Conservation (phyloP, 2,797 vertebrate genomes). For the Halcyon smyrnensis region DNA sequence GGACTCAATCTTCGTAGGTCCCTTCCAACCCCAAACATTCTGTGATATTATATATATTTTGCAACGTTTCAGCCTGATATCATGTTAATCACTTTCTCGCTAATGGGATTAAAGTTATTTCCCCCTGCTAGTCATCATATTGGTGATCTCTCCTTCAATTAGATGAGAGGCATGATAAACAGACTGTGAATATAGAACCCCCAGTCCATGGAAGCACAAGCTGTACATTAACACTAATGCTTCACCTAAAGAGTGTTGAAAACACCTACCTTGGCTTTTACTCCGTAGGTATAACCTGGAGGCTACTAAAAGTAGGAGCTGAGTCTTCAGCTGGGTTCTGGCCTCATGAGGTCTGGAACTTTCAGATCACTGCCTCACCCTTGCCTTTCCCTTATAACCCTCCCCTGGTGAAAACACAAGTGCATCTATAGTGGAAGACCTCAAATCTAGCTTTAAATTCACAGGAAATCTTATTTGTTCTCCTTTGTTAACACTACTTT, state of each 20-base stretch:
- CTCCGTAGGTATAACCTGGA: not conserved
- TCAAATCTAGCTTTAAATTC: not conserved
- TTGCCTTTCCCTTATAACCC: not conserved
- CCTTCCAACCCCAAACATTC: too few species aligned
- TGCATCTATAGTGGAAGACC: not conserved
- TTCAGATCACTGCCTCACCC: not conserved
- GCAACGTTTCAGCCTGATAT: not conserved
- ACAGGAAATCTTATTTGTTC: not conserved
- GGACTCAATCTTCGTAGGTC: too few species aligned
- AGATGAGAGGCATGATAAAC: not conserved
- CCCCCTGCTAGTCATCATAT: not conserved
- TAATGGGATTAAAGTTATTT: not conserved
- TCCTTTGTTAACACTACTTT: too few species aligned
- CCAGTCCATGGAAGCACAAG: not conserved
- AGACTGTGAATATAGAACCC: not conserved
- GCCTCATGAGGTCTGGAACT: not conserved
- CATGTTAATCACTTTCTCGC: not conserved
- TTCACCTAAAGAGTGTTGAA: not conserved
- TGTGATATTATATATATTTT: not conserved
- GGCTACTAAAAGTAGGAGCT: not conserved
- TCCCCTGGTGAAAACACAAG: not conserved
- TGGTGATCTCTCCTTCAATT: not conserved
- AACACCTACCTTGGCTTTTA: not conserved
- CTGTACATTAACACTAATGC: not conserved
- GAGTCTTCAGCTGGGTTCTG: not conserved